phyloP scores from a whole-genome alignment of 2,888 invertebrate species.

The Brassicogethes aeneus region DNA sequence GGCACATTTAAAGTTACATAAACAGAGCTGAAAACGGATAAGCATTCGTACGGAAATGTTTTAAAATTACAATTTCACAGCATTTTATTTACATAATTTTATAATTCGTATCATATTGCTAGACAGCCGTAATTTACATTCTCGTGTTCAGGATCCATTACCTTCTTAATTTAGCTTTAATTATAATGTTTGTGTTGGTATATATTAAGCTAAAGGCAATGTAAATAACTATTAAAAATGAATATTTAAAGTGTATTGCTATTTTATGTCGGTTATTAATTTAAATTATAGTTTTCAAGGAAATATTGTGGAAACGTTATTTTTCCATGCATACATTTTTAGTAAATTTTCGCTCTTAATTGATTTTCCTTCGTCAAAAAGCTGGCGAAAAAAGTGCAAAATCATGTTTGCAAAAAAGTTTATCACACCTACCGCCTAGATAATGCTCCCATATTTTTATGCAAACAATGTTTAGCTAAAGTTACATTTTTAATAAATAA shows the following conservation, averaged over 20 bases:
- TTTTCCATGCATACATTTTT: too few relatives aligned
- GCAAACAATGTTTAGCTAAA: too few relatives aligned
- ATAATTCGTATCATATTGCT: background rate
- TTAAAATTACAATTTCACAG: background rate
- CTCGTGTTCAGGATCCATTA: constrained; percentile 15
- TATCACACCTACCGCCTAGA: too few relatives aligned
- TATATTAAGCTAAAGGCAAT: constrained; percentile 21
- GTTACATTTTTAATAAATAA: too few relatives aligned
- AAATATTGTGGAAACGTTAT: too few relatives aligned
- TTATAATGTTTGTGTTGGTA: constrained; percentile 20
- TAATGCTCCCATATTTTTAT: too few relatives aligned
- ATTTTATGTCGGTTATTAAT: background rate
- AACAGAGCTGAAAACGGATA: background rate
- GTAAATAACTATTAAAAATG: constrained; percentile 12
- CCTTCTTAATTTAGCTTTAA: constrained; percentile 16
- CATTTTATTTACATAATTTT: background rate
- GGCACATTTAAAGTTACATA: background rate
- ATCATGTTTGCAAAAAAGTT: too few relatives aligned
- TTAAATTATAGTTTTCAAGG: too few relatives aligned
- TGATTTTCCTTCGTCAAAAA: too few relatives aligned
- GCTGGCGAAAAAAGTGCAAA: too few relatives aligned
- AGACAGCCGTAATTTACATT: constrained; percentile 8
- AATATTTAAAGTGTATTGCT: background rate
- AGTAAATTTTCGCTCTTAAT: too few relatives aligned
- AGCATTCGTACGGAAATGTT: background rate